phyloP scores from a whole-genome alignment of 1,140 invertebrate species.

The Anadara kagoshimensis region DNA sequence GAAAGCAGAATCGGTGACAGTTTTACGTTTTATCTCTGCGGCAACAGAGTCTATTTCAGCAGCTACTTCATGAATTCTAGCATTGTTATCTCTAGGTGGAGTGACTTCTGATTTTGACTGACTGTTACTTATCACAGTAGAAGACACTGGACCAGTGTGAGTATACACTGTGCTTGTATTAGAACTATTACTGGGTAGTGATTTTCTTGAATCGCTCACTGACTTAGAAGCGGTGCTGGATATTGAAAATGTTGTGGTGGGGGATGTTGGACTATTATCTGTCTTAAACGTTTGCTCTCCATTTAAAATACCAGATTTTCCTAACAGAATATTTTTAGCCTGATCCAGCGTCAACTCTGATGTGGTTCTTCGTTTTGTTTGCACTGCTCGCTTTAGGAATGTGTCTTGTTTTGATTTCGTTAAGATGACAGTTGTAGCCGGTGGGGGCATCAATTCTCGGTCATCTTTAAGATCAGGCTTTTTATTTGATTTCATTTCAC shows the following conservation, averaged over 20 bases:
- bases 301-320: conserved; percentile 57
- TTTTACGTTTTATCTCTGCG: conserved; percentile 44
- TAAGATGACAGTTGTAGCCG: conserved; percentile 23
- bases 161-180: too few species aligned
- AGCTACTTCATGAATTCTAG: conserved; percentile 40
- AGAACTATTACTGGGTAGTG: conserved; percentile 2
- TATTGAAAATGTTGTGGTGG: not conserved
- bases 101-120: too few species aligned
- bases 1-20: conserved; percentile 34
- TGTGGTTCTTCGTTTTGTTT: conserved; percentile 37
- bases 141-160: too few species aligned
- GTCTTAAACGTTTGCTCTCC: conserved; percentile 5
- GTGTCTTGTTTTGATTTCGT: conserved; percentile 33
- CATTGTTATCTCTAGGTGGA: not conserved
- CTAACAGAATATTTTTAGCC: conserved; percentile 61
- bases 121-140: too few species aligned
- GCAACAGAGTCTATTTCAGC: conserved; percentile 54
- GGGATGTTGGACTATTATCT: conserved; percentile 17
- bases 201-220: conserved; percentile 5
- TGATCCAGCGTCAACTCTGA: conserved; percentile 60
- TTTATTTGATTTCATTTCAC: conserved; percentile 1
- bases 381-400: conserved; percentile 43
- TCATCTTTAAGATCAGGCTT: conserved; percentile 6
- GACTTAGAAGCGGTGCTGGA: conserved; percentile 1
- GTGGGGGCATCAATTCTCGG: conserved; percentile 55